Conservation (phyloP, 2,113 vertebrate species). For the Anguilla japonica region DNA sequence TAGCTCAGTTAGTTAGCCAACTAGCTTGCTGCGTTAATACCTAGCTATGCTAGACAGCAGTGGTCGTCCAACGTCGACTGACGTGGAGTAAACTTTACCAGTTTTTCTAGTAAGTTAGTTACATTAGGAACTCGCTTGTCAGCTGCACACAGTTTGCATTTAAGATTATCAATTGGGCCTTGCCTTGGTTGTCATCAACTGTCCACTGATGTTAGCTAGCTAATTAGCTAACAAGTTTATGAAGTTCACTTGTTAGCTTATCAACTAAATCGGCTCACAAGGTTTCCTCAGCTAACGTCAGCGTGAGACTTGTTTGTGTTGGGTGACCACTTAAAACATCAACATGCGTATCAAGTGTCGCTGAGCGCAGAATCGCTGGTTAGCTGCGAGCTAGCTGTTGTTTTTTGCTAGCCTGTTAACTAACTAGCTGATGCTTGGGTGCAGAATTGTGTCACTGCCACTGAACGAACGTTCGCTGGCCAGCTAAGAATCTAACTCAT, state of each 20-base stretch:
- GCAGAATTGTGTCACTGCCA: neutral
- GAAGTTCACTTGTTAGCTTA: neutral
- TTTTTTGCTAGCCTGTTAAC: neutral
- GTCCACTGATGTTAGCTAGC: neutral
- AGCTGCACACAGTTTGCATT: neutral
- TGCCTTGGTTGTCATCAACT: neutral
- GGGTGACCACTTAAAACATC: neutral
- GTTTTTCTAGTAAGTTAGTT: no score
- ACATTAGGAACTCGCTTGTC: no score
- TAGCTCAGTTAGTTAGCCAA: neutral
- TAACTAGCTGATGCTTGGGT: neutral
- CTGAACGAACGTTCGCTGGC: neutral
- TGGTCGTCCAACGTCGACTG: no score
- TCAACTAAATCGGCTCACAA: neutral
- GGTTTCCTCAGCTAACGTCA: neutral
- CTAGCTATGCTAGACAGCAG: no score
- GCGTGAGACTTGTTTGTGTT: neutral
- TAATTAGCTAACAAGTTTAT: neutral
- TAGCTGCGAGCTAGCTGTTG: neutral
- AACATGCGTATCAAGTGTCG: neutral
- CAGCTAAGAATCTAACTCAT: neutral
- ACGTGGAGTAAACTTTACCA: no score
- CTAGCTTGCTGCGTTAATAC: neutral
- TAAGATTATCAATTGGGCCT: neutral
- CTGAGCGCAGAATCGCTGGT: neutral